Evolutionary conservation across 2,797 vertebrate genomes (phyloP).

Genomic region (Falco columbarius): DNA sequence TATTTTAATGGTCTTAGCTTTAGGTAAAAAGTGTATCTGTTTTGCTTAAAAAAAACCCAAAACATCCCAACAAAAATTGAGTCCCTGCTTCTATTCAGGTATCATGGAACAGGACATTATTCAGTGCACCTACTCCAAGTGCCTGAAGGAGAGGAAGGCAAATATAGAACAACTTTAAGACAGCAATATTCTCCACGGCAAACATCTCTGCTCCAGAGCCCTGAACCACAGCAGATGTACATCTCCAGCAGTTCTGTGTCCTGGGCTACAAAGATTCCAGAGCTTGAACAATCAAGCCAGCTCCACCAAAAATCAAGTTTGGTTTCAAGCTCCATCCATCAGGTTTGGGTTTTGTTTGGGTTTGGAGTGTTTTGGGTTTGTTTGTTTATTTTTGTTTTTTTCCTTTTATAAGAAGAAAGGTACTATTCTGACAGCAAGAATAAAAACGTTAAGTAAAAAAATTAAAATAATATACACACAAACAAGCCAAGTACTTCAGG

Average conservation of each 20-base stretch:
- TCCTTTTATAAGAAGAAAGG: neutral
- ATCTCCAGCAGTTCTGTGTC: neutral
- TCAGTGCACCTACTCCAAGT: neutral
- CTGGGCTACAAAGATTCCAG: neutral
- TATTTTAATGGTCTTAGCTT: neutral
- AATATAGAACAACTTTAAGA: neutral
- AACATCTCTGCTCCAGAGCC: neutral
- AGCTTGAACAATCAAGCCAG: neutral
- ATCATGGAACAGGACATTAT: neutral
- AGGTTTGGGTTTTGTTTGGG: too few relatives aligned
- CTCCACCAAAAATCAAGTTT: rapidly evolving
- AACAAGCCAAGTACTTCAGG: neutral
- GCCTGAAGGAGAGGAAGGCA: neutral
- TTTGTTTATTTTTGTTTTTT: neutral
- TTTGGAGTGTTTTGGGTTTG: too few relatives aligned
- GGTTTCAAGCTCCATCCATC: neutral
- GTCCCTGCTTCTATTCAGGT: neutral
- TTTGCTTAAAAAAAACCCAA: neutral
- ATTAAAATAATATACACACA: neutral
- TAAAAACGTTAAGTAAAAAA: neutral
- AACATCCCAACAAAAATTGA: neutral
- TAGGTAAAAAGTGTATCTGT: neutral
- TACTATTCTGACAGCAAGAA: neutral
- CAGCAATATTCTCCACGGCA: neutral
- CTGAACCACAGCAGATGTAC: neutral